Percentiles rank a stretch among this genome's conserved stretches.
Evolutionary conservation across 2,888 invertebrate species (phyloP).

Genomic region (Melinaea menophilus): DNA sequence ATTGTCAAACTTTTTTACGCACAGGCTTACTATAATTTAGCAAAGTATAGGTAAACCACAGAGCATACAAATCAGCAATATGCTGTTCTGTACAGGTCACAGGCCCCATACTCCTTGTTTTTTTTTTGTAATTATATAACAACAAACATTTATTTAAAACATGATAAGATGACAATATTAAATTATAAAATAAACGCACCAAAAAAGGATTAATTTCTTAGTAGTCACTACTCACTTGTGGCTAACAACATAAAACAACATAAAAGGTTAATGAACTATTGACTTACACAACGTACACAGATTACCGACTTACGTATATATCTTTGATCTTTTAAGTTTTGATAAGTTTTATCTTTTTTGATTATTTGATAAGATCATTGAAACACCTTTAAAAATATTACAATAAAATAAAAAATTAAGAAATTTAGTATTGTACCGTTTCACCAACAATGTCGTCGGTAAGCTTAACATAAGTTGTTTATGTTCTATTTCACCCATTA

Average conservation of each 20-base stretch:
- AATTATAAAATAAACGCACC: background rate
- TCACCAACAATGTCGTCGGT: constrained; percentile 25
- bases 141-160: too few relatives aligned
- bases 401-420: background rate
- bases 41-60: background rate
- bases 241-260: background rate
- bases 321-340: constrained; percentile 11
- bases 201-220: background rate
- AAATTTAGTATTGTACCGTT: background rate
- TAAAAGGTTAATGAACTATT: constrained; percentile 18
- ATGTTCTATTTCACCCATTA: background rate
- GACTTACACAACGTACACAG: constrained; percentile 9
- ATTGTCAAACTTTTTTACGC: constrained; percentile 26
- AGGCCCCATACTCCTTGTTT: too few relatives aligned
- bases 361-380: constrained; percentile 15
- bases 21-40: constrained; percentile 7
- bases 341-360: constrained; percentile 18
- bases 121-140: too few relatives aligned
- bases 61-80: constrained; percentile 4
- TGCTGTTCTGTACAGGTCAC: too few relatives aligned
- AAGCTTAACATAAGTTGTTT: constrained; percentile 17
- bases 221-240: background rate
- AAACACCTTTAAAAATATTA: background rate
- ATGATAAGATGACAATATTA: background rate
- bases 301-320: constrained; percentile 10